phyloP scores from a whole-genome alignment of 23 tunicate genomes.

The Oikopleura albicans region DNA sequence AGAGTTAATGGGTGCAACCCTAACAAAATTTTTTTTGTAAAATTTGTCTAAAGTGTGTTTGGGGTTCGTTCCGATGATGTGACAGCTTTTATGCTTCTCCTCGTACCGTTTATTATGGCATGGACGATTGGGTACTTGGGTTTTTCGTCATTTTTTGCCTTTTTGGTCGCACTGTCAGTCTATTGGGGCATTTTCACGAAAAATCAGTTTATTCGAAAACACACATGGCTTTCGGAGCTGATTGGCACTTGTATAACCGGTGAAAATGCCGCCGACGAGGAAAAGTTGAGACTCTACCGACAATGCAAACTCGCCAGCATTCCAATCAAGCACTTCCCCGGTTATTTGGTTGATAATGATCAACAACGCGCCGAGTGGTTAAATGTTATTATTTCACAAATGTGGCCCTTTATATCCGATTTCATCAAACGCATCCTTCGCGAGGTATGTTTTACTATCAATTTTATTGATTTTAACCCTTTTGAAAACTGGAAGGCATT shows the following conservation, averaged over 20 bases:
- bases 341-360: neutral
- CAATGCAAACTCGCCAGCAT: neutral
- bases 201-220: neutral
- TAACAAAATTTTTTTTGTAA: no score
- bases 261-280: neutral
- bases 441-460: neutral
- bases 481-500: neutral
- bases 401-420: slow-evolving; percentile 4
- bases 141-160: neutral
- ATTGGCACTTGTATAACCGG: neutral
- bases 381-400: neutral
- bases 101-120: neutral
- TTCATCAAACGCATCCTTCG: neutral
- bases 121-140: slow-evolving; percentile 10
- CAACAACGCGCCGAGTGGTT: slow-evolving; percentile 5
- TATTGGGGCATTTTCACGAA: neutral
- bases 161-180: neutral
- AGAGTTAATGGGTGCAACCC: no score
- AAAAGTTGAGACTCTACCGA: neutral
- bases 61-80: neutral
- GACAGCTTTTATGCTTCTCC: neutral
- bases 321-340: neutral
- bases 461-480: neutral
- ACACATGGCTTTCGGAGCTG: neutral
- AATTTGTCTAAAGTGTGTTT: neutral